Evolutionary conservation across 1,140 invertebrate genomes (phyloP), one percentile per base, ranked within the genome.

Genomic region (Pachypeltis micranthus): DNA sequence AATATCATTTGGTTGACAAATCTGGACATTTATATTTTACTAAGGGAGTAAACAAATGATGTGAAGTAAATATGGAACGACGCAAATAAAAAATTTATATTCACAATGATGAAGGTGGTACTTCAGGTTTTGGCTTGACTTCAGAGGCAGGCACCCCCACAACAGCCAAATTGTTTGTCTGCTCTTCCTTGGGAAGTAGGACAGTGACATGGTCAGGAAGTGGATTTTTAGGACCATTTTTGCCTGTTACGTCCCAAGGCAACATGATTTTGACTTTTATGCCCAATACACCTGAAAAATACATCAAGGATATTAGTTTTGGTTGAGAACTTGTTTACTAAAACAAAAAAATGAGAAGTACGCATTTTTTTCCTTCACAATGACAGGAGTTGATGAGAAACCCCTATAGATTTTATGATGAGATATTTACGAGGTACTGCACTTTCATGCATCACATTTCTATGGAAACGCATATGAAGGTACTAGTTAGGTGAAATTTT

Each of bases 181-280:
- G 21, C 60, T 69, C 63, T 63, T 70, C 69, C 71, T 85, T 84
- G 24, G 83, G 82, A 69, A 83, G 80, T 25, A 81, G 73, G 68
- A 86, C 82, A 64, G 71, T 77, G 55, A 86, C 81, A 69, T 84
- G 75, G 72, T 87, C 85, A 63, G 85, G 85, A 57, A 87, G 74
- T 24, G 84, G 82, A 47, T 76, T 77, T 67, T 83, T 83, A n/a
- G 85, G 85, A 64, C 85, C 85, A 63, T 78, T 79, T 72, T 85
- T 85, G 61, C 85, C 85, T 70, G 76, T 79, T 34, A 81, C 78
- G 71, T 88, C 85, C 74, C 80, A 82, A 23, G 83, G 82, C 70
- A 86, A 77, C 85, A 87, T 87, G 66, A 88, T 88, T 73, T 86
- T 87, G 2, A 88, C 85, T 72, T 85, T 84, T 69, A 87, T 87